These are phyloP conservation scores for Sminthurides bifidus DNA, from an alignment of 1,140 invertebrate genomes.

Conservation along the genomic window DNA sequence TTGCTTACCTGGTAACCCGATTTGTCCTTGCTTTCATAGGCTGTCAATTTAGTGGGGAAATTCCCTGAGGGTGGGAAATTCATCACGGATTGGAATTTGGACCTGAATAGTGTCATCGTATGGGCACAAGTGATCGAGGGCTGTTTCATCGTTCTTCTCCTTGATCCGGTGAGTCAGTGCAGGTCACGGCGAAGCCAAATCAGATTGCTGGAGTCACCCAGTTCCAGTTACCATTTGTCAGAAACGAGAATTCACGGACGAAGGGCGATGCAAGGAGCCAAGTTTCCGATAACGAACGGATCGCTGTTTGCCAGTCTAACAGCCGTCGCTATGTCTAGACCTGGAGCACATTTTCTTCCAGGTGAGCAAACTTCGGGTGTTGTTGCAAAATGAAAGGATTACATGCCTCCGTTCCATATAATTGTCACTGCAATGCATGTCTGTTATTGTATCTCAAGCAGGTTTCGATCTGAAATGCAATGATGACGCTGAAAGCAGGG, in stretches of 20 bases:
- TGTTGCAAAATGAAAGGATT: too few species aligned
- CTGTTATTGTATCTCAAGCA: too few species aligned
- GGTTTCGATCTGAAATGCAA: neutral
- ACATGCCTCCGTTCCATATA: too few species aligned
- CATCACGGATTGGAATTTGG: neutral
- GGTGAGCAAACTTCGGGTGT: too few species aligned
- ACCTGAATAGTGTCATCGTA: neutral
- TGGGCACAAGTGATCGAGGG: slow-evolving; percentile 2
- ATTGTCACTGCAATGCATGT: too few species aligned
- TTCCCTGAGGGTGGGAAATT: neutral
- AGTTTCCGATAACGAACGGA: slow-evolving; percentile 20
- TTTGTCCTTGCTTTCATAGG: neutral
- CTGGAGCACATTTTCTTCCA: too few species aligned
- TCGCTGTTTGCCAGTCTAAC: slow-evolving; percentile 22
- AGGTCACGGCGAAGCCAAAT: neutral
- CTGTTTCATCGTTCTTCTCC: neutral
- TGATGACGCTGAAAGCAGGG: neutral
- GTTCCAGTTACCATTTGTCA: neutral
- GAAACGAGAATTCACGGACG: neutral
- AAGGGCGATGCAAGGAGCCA: neutral
- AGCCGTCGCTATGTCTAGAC: slow-evolving; percentile 8
- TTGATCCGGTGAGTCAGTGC: neutral
- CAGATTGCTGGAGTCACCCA: neutral
- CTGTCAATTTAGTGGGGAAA: neutral
- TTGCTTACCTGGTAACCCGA: neutral